Conservation (phyloP, 2,797 vertebrate genomes). For the Tangara arthus region DNA sequence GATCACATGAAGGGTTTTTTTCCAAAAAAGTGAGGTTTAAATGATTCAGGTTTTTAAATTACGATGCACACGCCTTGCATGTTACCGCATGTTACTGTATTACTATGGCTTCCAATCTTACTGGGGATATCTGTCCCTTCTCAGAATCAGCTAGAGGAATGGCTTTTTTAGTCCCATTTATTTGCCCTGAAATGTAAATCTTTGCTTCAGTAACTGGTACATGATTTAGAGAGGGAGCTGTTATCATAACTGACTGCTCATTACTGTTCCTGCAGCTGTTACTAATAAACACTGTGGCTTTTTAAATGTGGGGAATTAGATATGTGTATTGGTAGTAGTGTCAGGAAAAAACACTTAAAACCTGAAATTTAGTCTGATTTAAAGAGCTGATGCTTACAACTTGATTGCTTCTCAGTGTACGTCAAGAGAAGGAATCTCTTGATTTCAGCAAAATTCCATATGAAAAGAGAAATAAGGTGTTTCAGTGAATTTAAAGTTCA, state of each 20-base stretch:
- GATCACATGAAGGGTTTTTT: not conserved
- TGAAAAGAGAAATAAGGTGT: not conserved
- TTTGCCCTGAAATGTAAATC: not conserved
- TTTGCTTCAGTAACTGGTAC: not conserved
- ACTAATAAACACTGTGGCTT: not conserved
- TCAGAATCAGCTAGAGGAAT: not conserved
- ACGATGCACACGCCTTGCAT: not conserved
- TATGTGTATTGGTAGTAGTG: not conserved
- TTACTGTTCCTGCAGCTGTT: not conserved
- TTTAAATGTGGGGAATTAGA: not conserved
- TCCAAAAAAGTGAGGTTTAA: not conserved
- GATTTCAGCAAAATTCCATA: not conserved
- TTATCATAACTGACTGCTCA: rapidly evolving
- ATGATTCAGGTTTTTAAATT: not conserved
- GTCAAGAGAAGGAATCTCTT: not conserved
- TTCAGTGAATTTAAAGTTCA: not conserved
- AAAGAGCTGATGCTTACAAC: not conserved
- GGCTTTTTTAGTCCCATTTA: not conserved
- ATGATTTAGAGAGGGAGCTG: not conserved
- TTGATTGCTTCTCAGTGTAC: not conserved
- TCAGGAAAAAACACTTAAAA: not conserved
- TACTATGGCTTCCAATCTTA: not conserved
- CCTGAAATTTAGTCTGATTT: not conserved
- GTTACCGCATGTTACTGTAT: not conserved
- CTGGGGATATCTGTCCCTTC: not conserved